A percentile compares a stretch with the other conserved stretches of the same genome.
Evolutionary conservation across 2,888 invertebrate genomes (phyloP).

Genomic region (Apodemia hepburni): DNA sequence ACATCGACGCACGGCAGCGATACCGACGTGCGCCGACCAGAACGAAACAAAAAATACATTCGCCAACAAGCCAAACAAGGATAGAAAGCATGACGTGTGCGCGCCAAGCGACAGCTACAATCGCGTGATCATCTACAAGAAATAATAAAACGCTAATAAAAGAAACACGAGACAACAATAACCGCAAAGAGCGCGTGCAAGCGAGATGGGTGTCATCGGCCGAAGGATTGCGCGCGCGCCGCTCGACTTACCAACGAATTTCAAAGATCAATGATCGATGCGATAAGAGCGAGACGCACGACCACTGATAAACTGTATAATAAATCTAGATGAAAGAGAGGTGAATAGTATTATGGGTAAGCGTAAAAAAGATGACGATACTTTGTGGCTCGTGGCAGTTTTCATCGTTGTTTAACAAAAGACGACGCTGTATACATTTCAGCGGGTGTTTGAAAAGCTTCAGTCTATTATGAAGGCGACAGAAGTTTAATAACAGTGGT

Average conservation of each 20-base stretch:
- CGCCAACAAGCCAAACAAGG: constrained; percentile 37
- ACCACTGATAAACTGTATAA: constrained; percentile 39
- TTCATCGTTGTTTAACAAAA: constrained; percentile 36
- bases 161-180: constrained; percentile 75
- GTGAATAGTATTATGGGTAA: constrained; percentile 30
- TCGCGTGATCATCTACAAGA: constrained; percentile 81
- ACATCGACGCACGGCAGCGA: constrained; percentile 79
- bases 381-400: constrained; percentile 66
- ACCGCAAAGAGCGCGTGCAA: constrained; percentile 57
- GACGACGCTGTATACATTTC: constrained; percentile 54
- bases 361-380: constrained; percentile 43
- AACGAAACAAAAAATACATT: constrained; percentile 46
- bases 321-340: constrained; percentile 44
- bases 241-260: constrained; percentile 74
- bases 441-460: constrained; percentile 30
- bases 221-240: constrained; percentile 70
- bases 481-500: constrained; percentile 34
- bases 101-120: constrained; percentile 77
- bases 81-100: constrained; percentile 69
- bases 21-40: constrained; percentile 66
- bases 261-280: constrained; percentile 78
- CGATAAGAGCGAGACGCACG: constrained; percentile 68
- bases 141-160: constrained; percentile 80
- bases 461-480: constrained; percentile 23
- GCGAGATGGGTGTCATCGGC: constrained; percentile 60